A percentile compares a stretch with the other conserved stretches of the same genome.
Conservation (phyloP, 1,140 invertebrate genomes). For the Planococcus citri region DNA sequence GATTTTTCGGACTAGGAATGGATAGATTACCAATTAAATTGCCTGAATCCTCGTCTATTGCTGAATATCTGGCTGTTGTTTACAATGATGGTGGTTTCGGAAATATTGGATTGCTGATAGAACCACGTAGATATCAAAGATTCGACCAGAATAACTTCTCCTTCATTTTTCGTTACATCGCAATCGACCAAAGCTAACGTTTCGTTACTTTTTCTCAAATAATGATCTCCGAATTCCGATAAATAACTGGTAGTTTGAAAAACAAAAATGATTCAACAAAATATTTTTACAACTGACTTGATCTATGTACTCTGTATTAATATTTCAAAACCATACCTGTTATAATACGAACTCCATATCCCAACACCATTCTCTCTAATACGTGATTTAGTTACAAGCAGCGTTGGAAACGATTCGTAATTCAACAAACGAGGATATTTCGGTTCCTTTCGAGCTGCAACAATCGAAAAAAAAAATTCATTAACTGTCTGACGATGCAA, state of each 20-base stretch:
- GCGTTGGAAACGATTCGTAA: constrained; percentile 42
- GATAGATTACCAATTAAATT: constrained; percentile 62
- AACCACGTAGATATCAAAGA: constrained; percentile 65
- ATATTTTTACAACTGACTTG: neutral
- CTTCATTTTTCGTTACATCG: constrained; percentile 63
- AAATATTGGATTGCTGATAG: constrained; percentile 63
- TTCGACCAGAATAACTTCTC: constrained; percentile 66
- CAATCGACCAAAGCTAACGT: constrained; percentile 64
- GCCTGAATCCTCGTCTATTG: constrained; percentile 71
- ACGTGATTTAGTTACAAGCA: constrained; percentile 53
- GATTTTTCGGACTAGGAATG: too few relatives aligned
- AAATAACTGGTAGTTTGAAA: constrained; percentile 43
- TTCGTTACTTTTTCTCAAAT: constrained; percentile 75
- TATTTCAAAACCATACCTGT: constrained; percentile 41
- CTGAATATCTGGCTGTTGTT: constrained; percentile 70
- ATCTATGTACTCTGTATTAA: too few relatives aligned
- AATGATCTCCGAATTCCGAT: constrained; percentile 70
- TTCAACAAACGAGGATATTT: neutral
- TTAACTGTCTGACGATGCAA: too few relatives aligned
- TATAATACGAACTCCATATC: constrained; percentile 75
- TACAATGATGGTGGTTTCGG: constrained; percentile 70
- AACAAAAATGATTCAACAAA: neutral
- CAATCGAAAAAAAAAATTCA: neutral
- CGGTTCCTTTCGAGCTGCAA: neutral
- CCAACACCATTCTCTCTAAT: constrained; percentile 71